Evolutionary conservation across 2,113 vertebrate genomes (phyloP), one percentile per base, ranked within the genome.

Genomic region (Tetraodon nigroviridis): DNA sequence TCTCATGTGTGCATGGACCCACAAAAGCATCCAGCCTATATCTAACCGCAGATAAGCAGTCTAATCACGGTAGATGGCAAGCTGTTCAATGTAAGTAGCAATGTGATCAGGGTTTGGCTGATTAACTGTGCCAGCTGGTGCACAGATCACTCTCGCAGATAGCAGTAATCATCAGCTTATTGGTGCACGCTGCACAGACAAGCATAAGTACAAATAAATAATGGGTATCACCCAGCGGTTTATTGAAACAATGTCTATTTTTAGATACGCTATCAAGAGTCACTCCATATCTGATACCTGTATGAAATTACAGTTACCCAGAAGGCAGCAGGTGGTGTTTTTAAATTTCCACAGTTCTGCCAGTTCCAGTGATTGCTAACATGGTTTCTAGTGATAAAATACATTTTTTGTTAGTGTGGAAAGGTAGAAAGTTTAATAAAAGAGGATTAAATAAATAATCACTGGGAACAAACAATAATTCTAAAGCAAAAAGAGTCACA

Each of bases 41-140:
- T 51, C 71, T 63, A 52, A 22, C 60, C 46, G 52, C 75, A 77
- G 76, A 78, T 86, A 80, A 84, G 68, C 75, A 58, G 58, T 69
- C 63, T 78, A 80, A 84, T 85, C 81, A 81, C 47, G 55, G 67
- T 63, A 16, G 66, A 70, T 77, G 70, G 62, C 69, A 85, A 72
- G 77, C 79, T 78, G 82, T 61, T 85, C 64, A 64, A 76, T 64
- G 64, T 37, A 45, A 64, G 61, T 63, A 78, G 77, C 69, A 71
- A 78, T 68, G 73, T 7, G 73, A 83, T 78, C 79, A 70, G 76
- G 76, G 67, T 64, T 67, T 55, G 69, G 79, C 69, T 83, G 83
- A 83, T 83, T 82, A 79, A 79, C 75, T 27, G 55, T 61, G 67
- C 77, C 84, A 76, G 83, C 77, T 82, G 76, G 47, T 79, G 62